Evolutionary conservation across 1,140 invertebrate genomes (phyloP), one percentile per base, ranked within the genome.

Genomic region (Bilobella aurantiaca): DNA sequence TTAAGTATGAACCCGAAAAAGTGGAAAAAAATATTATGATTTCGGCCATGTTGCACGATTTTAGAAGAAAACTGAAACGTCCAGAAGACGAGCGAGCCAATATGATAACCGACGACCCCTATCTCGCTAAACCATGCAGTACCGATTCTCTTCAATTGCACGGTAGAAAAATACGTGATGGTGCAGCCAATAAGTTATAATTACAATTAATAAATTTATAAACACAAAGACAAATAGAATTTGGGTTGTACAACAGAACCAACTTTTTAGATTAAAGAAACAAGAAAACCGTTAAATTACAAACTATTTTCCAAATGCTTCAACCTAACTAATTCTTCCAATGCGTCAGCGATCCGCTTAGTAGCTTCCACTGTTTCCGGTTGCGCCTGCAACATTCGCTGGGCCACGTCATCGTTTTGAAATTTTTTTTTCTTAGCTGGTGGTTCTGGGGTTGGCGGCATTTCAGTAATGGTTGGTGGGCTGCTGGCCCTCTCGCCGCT

Each of bases 21-120:
- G 57, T 46, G 28, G 25, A 25, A 14, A 18, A 65, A 49, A 59
- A 47, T 3, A 32, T 65, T 3, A 27, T 29, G 1, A 58, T 47
- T 29, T 30, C 34, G 14, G 14, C 57, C 8, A 47, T 65, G 27
- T 23, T 65, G 34, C 64, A 65, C 49, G 60, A 65, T 49, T 47
- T 59, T 3, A 21, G 64, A 37, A 5, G 64, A 8, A 5, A 29
- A n/a, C 29, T 65, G 49, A 60, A 25, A 42, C 58, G 58, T 18
- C 57, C 14, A 1, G 57, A 60, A 32, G 64, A 65, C 49, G 64
- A 65, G 23, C 16, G 30, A 5, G 47, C 60, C 47, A 37, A 34
- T 1, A 8, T 42, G 29, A 32, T 12, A 23, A 42, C 34, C 8
- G 34, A 42, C 8, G 8, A 42, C 8, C 8, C 8, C 18, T 12